Evolutionary conservation across 2,797 vertebrate species (phyloP).

Genomic region (Hippocampus kuda): DNA sequence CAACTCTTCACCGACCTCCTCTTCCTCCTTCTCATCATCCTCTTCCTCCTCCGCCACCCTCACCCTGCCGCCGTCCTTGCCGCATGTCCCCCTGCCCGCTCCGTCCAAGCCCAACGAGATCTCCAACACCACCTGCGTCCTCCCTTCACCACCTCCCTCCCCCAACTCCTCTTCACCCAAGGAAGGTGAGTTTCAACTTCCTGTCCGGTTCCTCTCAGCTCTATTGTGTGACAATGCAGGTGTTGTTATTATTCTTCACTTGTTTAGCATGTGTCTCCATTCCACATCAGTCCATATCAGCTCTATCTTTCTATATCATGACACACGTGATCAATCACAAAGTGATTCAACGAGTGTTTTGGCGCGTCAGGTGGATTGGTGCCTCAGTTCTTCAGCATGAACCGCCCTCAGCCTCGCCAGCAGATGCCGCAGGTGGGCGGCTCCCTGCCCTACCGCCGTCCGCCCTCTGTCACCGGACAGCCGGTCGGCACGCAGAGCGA

Average conservation of each 20-base stretch:
- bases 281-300: too few species aligned
- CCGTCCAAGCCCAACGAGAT: conserved; percentile 44
- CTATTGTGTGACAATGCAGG: neutral
- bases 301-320: too few species aligned
- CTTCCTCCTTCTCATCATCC: conserved; percentile 51
- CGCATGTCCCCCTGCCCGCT: conserved; percentile 8
- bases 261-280: too few species aligned
- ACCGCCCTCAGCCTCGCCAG: conserved; percentile 81
- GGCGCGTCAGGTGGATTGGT: conserved; percentile 63
- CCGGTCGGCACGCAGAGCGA: conserved; percentile 65
- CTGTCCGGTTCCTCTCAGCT: neutral
- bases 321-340: too few species aligned
- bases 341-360: neutral
- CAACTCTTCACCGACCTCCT: conserved; percentile 58
- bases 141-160: conserved; percentile 58
- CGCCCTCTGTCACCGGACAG: conserved; percentile 80
- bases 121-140: conserved; percentile 56
- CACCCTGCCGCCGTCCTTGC: conserved; percentile 48
- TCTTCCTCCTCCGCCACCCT: conserved; percentile 56
- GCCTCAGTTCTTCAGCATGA: conserved; percentile 97
- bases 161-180: conserved; percentile 69
- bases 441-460: conserved; percentile 86
- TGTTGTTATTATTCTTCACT: neutral
- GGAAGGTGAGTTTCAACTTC: conserved; percentile 75
- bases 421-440: conserved; percentile 80